A percentile compares a stretch with the other conserved stretches of the same genome.
Conservation (phyloP, 2,113 vertebrate genomes). For the Chunga burmeisteri region DNA sequence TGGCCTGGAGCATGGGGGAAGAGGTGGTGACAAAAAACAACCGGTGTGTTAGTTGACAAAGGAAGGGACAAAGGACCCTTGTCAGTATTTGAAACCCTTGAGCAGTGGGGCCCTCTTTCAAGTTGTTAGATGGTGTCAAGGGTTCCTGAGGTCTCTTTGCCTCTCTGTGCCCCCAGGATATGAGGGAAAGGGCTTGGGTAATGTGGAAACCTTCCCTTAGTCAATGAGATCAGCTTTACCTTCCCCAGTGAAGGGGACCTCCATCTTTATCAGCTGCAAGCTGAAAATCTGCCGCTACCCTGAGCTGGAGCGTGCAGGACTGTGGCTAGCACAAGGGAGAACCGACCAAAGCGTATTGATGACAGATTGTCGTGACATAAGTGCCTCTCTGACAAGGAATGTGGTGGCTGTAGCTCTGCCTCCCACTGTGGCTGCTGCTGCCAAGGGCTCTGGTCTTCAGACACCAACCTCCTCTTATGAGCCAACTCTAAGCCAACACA, state of each 20-base stretch:
- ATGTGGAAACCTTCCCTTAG: neutral
- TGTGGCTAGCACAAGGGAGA: neutral
- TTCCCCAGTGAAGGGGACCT: neutral
- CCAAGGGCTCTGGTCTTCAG: neutral
- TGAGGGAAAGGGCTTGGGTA: neutral
- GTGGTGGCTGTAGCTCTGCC: neutral
- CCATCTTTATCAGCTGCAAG: neutral
- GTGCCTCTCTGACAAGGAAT: neutral
- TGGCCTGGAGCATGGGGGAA: neutral
- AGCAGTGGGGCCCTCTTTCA: neutral
- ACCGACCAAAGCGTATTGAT: rapidly evolving
- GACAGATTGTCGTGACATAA: rapidly evolving
- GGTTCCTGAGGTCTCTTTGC: neutral
- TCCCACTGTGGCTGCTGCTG: neutral
- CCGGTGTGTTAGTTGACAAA: neutral
- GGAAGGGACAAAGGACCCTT: neutral
- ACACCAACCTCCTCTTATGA: neutral
- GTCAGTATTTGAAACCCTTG: neutral
- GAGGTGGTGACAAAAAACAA: neutral
- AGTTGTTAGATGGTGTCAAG: neutral
- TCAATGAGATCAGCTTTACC: neutral
- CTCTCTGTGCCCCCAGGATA: neutral
- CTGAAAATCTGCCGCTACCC: neutral
- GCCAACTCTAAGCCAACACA: neutral
- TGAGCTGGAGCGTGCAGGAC: neutral